Evolutionary conservation across 2,888 invertebrate species (phyloP).

Genomic region (Tenthredo distinguenda): DNA sequence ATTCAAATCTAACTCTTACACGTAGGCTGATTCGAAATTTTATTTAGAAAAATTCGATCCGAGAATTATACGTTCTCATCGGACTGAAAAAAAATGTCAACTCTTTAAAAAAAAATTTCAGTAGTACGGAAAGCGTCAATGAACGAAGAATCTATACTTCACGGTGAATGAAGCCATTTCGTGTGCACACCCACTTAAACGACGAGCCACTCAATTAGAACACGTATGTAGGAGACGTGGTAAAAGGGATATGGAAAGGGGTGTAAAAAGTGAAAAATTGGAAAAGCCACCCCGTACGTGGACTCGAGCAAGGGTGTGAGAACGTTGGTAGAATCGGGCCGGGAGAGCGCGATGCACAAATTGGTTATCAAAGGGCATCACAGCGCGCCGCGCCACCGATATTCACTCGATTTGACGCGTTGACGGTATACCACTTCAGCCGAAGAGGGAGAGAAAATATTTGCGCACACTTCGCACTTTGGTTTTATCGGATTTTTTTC

Average conservation of each 20-base stretch:
- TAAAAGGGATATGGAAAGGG: constrained; percentile 41
- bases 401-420: constrained; percentile 73
- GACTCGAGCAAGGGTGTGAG: constrained; percentile 55
- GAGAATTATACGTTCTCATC: neutral
- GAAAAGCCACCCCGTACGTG: constrained; percentile 64
- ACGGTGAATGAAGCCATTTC: constrained; percentile 30
- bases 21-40: neutral
- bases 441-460: constrained; percentile 71
- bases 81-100: neutral
- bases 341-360: constrained; percentile 68
- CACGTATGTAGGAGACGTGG: constrained; percentile 28
- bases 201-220: constrained; percentile 48
- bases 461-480: constrained; percentile 72
- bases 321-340: constrained; percentile 53
- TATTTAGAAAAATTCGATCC: neutral
- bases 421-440: constrained; percentile 55
- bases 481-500: constrained; percentile 72
- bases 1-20: neutral
- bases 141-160: constrained; percentile 1
- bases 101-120: neutral
- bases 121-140: neutral
- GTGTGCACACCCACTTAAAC: constrained; percentile 29
- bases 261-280: constrained; percentile 53
- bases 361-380: constrained; percentile 76
- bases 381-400: constrained; percentile 67